Evolutionary conservation across 2,797 vertebrate genomes (phyloP), one percentile per base, ranked within the genome.

Genomic region (Megalops cyprinoides): DNA sequence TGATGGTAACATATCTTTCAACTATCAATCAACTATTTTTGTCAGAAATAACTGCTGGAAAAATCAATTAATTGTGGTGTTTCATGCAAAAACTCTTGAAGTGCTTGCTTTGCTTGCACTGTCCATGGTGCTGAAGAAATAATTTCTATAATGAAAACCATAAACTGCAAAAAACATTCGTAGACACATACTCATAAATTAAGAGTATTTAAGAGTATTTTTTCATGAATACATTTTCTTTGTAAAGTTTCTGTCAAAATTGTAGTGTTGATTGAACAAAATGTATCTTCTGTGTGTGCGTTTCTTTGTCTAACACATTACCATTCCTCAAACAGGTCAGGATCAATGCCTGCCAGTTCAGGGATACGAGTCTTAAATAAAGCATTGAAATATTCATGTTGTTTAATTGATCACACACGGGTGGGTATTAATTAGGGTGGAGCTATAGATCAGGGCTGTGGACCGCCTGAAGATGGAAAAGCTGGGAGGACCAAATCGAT

Each of bases 401-500:
- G 74, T 25, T 14, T 76, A 76, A 76, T 76, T 56, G 74, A 55
- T 76, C 51, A 39, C 31, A 56, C 51, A 56, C 76, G 74, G 48
- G 49, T 76, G 48, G 49, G 74, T 76, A 76, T 76, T 76, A 76
- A 76, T 76, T 53, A 76, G 51, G 49, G 74, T 56, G 28, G 74
- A n/a, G 51, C 28, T 37, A 56, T 56, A 56, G 25, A 76, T 76
- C 74, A 76, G 48, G 48, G 10, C 74, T 56, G 15, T 25, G 15
- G 74, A 76, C 7, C 10, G 51, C 49, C 48, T 76, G 51, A 53
- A 37, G 74, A 8, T 28, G 49, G 44, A 51, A 53, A 34, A 56
- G 51, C 51, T 76, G 14, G 0, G 15, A 56, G 49, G 53, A 31
- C 51, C 48, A 20, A 37, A 76, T 76, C 74, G 48, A 76, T 76